Evolutionary conservation across 2,888 invertebrate genomes (phyloP).

Genomic region (Leucozona laternaria): DNA sequence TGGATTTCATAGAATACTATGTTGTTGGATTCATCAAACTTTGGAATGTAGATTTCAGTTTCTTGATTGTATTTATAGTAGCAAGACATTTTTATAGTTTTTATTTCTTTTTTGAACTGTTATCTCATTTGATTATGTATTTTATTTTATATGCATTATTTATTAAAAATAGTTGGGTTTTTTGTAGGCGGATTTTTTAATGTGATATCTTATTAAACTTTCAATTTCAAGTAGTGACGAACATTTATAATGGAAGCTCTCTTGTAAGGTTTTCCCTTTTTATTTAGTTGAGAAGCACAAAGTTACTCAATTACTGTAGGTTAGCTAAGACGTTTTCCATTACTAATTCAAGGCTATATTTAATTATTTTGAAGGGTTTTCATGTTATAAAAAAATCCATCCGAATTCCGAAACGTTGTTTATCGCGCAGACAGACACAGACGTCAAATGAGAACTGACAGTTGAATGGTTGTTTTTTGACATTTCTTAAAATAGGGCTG

Average conservation of each 20-base stretch:
- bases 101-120: not conserved
- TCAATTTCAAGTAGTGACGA: not conserved
- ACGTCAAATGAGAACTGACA: not conserved
- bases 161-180: not conserved
- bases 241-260: not conserved
- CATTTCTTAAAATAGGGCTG: not conserved
- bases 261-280: not conserved
- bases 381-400: not conserved
- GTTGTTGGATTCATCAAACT: conserved; percentile 85
- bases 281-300: not conserved
- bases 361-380: not conserved
- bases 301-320: not conserved
- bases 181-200: conserved; percentile 24
- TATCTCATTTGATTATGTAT: conserved; percentile 50
- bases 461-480: not conserved
- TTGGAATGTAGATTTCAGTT: conserved; percentile 88
- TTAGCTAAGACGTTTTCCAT: not conserved
- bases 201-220: too few species aligned
- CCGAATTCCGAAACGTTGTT: not conserved
- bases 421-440: not conserved
- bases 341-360: not conserved
- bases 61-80: conserved; percentile 88
- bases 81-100: conserved; percentile 87
- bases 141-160: not conserved
- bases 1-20: conserved; percentile 90